Percentiles rank a stretch among this genome's conserved stretches.
These are phyloP conservation scores for Tetraodon nigroviridis DNA, from an alignment of 2,113 vertebrate species.

Conservation along the genomic window DNA sequence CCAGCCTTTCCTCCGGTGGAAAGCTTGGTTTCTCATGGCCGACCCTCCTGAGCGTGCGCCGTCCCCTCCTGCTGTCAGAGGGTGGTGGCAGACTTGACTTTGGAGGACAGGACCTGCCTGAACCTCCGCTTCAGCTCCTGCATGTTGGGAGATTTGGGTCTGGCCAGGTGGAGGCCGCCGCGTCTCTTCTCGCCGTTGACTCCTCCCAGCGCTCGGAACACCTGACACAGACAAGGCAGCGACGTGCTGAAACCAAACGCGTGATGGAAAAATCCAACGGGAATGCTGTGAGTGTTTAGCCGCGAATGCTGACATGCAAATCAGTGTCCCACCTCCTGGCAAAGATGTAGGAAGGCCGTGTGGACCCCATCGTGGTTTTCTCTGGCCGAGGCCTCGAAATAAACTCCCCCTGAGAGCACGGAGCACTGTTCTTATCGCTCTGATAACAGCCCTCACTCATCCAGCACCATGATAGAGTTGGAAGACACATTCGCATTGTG, in stretches of 20 bases:
- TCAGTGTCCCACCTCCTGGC: slow-evolving; percentile 75
- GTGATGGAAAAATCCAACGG: background rate
- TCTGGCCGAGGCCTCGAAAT: slow-evolving; percentile 87
- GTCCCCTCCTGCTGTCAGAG: slow-evolving; percentile 65
- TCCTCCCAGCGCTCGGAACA: slow-evolving; percentile 77
- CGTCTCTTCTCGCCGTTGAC: slow-evolving; percentile 86
- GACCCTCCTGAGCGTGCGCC: too few species aligned
- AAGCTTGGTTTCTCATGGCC: background rate
- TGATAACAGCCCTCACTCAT: slow-evolving; percentile 37
- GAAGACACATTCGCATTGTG: background rate
- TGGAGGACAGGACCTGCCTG: slow-evolving; percentile 87
- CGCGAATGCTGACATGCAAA: too few species aligned
- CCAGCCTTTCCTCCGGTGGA: background rate
- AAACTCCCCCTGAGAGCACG: slow-evolving; percentile 63
- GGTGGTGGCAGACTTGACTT: slow-evolving; percentile 78
- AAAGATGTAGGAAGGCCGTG: slow-evolving; percentile 84
- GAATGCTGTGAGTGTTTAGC: too few species aligned
- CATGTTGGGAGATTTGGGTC: slow-evolving; percentile 92
- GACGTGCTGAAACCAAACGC: background rate
- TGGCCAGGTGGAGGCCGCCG: slow-evolving; percentile 84
- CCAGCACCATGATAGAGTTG: slow-evolving; percentile 17
- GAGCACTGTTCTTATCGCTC: slow-evolving; percentile 20
- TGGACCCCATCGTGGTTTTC: slow-evolving; percentile 85
- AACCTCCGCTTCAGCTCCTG: slow-evolving; percentile 90
- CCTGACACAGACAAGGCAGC: slow-evolving; percentile 37